Conservation (phyloP, 1,140 invertebrate genomes). For the Bombus sylvicola region DNA sequence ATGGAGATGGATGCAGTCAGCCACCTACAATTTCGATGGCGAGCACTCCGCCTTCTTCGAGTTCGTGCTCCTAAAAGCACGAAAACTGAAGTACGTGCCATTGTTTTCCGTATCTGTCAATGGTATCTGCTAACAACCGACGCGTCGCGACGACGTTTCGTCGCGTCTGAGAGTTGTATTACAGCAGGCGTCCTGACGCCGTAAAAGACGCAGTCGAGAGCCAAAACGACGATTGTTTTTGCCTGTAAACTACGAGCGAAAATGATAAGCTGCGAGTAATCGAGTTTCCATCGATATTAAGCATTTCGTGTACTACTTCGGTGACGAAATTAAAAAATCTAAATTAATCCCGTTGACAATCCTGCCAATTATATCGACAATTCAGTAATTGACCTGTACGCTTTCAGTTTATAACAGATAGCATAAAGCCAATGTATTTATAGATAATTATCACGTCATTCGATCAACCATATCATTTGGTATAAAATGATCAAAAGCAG, state of each 20-base stretch:
- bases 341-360: too few relatives aligned
- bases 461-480: too few relatives aligned
- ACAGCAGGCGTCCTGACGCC: not conserved
- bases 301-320: too few relatives aligned
- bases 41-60: not conserved
- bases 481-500: too few relatives aligned
- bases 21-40: not conserved
- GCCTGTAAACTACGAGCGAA: not conserved
- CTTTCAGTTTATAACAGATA: too few relatives aligned
- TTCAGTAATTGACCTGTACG: too few relatives aligned
- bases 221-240: not conserved
- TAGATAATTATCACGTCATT: too few relatives aligned
- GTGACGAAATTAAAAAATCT: not conserved
- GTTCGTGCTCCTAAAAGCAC: constrained; percentile 11
- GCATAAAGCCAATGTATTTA: too few relatives aligned
- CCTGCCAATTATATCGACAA: too few relatives aligned
- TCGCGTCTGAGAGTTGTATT: constrained; percentile 15
- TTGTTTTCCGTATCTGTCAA: constrained; percentile 21
- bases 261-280: not conserved
- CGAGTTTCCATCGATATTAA: not conserved
- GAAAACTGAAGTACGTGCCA: constrained; percentile 2
- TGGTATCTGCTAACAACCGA: constrained; percentile 18
- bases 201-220: not conserved
- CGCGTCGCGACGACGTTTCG: not conserved
- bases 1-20: not conserved